Base-by-base conservation (phyloP, 1,140 invertebrate species). In the Tetragonula clypearis region DNA sequence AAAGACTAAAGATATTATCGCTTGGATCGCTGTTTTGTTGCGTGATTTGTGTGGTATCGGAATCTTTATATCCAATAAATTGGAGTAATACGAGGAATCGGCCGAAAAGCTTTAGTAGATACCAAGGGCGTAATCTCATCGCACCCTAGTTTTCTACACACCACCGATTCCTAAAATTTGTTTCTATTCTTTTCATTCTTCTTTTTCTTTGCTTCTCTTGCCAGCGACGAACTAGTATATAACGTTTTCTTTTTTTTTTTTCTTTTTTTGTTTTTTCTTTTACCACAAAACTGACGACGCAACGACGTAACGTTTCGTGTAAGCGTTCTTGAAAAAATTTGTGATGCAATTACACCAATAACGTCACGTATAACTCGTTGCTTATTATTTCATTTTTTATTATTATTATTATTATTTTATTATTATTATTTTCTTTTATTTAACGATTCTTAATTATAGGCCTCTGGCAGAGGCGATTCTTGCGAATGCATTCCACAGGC, bases 1-100 rank as follows among this genome's bases (percentile, higher is more conserved):
- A 91, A 93, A 92, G 85, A 92, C 73, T 92, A 91, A 92, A 84
- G 75, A 90, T 93, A 79, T 93, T 90, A 49, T 72, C 90, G 58
- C 68, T 84, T 84, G 65, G 49, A 79, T 79, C 56, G 66, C 55
- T 87, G 35, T 90, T 91, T 90, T 88, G 77, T 89, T 83, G 65
- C 86, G 76, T 83, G 19, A 68, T 68, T 68, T 35, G 8, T 17
- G 1, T 11, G 26, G 66, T 19, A 68, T 30, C 17, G 66, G 66
- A 30, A 30, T 68, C 66, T 11, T 26, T 26, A 68, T 35, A 35
- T 30, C 66, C 66, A 30, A 68, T 68, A 68, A 68, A 35, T 26
- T 19, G 26, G 26, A 68, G 66, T 68, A 68, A 30, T 17, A 68
- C 17, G 26, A 68, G 66, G 66, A 68, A 68, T 30, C 30, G 30